Evolutionary conservation across 2,797 vertebrate genomes (phyloP), one percentile per base, ranked within the genome.

Genomic region (Syndactyla subalaris): DNA sequence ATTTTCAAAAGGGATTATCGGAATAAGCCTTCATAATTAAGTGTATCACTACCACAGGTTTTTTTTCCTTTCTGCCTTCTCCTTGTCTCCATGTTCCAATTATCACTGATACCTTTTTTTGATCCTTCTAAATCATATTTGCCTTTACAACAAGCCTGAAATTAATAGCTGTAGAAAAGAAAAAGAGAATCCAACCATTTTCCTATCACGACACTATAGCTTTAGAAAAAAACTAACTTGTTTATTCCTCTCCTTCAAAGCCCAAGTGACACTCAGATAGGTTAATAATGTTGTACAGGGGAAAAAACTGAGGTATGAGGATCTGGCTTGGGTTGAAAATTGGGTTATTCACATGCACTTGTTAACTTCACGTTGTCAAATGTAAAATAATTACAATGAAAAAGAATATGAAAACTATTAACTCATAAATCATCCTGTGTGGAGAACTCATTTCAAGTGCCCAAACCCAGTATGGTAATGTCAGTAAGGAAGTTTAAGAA

Each of bases 11-110:
- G 96, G 96, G 96, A 98, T 98, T 97, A 97, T 92, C 29, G 1
- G 92, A 97, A 96, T 97, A 97, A 97, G 97, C 96, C 95, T 97
- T 96, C 95, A 96, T 98, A 98, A 98, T 98, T 97, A 97, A 98
- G 91, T 97, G 89, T 97, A 97, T 97, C 94, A 97, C 94, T 81
- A 66, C 59, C 62, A 87, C 88, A 34, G 94, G 94, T 95, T 92
- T 90, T 92, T 90, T 92, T 94, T 51, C 43, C 89, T 85, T 91
- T 93, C 79, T 0, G 11, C 67, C 34, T 85, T 91, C 93, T 95
- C 94, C 95, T 89, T 89, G 93, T 96, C 94, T 97, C 91, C 88
- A 81, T 82, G 48, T 97, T 96, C 97, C 97, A 97, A 97, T 98
- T 98, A 98, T 96, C 97, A 95, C 81, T 94, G 94, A 97, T 97